Evolutionary conservation across 2,113 vertebrate species (phyloP).

Genomic region (Girardinichthys multiradiatus): DNA sequence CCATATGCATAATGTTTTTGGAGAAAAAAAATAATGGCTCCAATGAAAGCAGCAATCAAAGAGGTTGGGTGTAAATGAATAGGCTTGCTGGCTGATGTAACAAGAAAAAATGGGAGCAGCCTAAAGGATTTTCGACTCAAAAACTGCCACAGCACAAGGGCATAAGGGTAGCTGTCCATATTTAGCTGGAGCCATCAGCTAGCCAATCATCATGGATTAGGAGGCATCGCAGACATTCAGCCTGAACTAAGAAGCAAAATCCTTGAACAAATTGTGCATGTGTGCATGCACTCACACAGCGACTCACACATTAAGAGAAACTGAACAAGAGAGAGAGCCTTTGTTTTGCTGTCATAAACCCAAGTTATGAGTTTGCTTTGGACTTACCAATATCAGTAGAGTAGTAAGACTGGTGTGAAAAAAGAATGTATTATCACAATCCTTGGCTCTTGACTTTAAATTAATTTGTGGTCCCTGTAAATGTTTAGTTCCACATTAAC

Average conservation of each 20-base stretch:
- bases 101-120: conserved; percentile 6
- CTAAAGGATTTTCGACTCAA: conserved; percentile 39
- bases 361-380: conserved; percentile 55
- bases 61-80: conserved; percentile 6
- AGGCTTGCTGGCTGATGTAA: conserved; percentile 1
- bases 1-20: conserved; percentile 31
- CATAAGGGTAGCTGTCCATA: conserved; percentile 51
- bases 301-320: conserved; percentile 37
- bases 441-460: conserved; percentile 5
- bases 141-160: conserved; percentile 46
- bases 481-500: neutral
- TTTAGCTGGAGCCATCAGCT: conserved; percentile 42
- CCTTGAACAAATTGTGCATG: conserved; percentile 42
- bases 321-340: conserved; percentile 55
- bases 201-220: conserved; percentile 69
- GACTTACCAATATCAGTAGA: conserved; percentile 33
- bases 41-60: conserved; percentile 21
- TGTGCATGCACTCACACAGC: conserved; percentile 23
- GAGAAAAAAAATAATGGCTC: conserved; percentile 13
- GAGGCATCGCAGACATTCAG: conserved; percentile 53
- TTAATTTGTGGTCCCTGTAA: neutral
- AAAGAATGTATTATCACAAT: conserved; percentile 1
- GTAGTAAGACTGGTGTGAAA: conserved; percentile 33
- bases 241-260: conserved; percentile 38
- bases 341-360: conserved; percentile 70